phyloP scores from a whole-genome alignment of 2,888 invertebrate species.

The Parnassius mnemosyne region DNA sequence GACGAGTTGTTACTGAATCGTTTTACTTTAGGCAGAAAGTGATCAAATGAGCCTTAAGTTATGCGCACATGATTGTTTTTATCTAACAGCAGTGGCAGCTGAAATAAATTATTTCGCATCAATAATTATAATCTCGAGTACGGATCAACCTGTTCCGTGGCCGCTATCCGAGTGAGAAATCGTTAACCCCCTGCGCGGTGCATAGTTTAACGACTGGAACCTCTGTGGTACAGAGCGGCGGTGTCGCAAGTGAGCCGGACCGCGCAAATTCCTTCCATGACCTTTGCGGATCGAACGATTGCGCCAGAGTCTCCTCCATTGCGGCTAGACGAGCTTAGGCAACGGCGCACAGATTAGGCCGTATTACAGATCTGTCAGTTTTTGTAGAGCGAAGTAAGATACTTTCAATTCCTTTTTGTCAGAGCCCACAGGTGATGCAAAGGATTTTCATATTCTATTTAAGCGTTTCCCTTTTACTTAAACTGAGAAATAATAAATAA shows the following conservation, averaged over 20 bases:
- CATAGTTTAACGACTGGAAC: slow-evolving; percentile 37
- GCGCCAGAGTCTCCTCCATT: slow-evolving; percentile 70
- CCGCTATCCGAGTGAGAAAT: slow-evolving; percentile 39
- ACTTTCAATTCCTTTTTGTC: too few relatives aligned
- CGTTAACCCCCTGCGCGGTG: slow-evolving; percentile 41
- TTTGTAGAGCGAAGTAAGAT: slow-evolving; percentile 1
- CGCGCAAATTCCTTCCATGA: slow-evolving; percentile 78
- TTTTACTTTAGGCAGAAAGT: too few relatives aligned
- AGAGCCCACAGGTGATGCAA: too few relatives aligned
- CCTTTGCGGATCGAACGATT: slow-evolving; percentile 78
- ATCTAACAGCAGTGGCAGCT: slow-evolving; percentile 6
- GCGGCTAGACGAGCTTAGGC: slow-evolving; percentile 73
- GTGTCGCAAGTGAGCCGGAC: slow-evolving; percentile 74
- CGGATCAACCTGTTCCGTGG: slow-evolving; percentile 39
- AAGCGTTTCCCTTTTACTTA: too few relatives aligned
- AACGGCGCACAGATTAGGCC: slow-evolving; percentile 64
- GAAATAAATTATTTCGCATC: slow-evolving; percentile 26
- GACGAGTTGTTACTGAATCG: too few relatives aligned
- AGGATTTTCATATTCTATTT: too few relatives aligned
- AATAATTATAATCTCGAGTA: slow-evolving; percentile 25
- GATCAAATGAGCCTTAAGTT: background rate
- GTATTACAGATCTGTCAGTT: slow-evolving; percentile 48
- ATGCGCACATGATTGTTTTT: slow-evolving; percentile 3
- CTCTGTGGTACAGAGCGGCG: slow-evolving; percentile 57
- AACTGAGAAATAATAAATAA: too few relatives aligned